phyloP scores from a whole-genome alignment of 2,113 vertebrate genomes.

The Sula dactylatra region DNA sequence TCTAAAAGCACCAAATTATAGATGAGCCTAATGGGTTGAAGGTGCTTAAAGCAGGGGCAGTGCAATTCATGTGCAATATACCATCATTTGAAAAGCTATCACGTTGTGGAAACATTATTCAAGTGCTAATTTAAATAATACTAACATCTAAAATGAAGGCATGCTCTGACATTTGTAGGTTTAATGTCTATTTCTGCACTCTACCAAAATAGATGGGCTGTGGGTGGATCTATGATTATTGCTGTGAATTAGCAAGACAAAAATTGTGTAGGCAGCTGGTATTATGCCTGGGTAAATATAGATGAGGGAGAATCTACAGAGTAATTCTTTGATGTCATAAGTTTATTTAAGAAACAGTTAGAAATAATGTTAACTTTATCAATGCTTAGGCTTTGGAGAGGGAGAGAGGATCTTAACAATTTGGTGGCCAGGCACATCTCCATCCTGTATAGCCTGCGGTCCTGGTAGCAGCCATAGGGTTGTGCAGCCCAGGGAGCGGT shows the following conservation, averaged over 20 bases:
- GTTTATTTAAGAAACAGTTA: conserved; percentile 36
- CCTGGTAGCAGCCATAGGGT: neutral
- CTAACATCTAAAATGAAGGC: conserved; percentile 52
- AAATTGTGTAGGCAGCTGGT: conserved; percentile 58
- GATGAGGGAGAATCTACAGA: conserved; percentile 41
- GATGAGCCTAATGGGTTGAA: conserved; percentile 61
- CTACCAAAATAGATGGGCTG: conserved; percentile 65
- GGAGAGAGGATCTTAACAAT: neutral
- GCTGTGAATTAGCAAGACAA: conserved; percentile 59
- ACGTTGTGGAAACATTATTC: conserved; percentile 45
- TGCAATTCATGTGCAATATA: conserved; percentile 47
- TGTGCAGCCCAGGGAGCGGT: neutral
- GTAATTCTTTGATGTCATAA: conserved; percentile 23
- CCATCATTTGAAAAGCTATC: conserved; percentile 67
- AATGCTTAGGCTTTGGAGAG: neutral
- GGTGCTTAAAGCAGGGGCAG: conserved; percentile 46
- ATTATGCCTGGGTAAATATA: conserved; percentile 59
- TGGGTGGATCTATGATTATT: conserved; percentile 60
- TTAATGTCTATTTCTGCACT: conserved; percentile 65
- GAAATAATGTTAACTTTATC: neutral
- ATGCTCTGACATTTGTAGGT: conserved; percentile 70
- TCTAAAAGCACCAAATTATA: conserved; percentile 59
- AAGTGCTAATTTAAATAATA: conserved; percentile 75
- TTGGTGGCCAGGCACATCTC: neutral
- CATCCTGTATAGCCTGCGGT: fast-evolving